phyloP scores from a whole-genome alignment of 2,797 vertebrate species.

The Paguma larvata region DNA sequence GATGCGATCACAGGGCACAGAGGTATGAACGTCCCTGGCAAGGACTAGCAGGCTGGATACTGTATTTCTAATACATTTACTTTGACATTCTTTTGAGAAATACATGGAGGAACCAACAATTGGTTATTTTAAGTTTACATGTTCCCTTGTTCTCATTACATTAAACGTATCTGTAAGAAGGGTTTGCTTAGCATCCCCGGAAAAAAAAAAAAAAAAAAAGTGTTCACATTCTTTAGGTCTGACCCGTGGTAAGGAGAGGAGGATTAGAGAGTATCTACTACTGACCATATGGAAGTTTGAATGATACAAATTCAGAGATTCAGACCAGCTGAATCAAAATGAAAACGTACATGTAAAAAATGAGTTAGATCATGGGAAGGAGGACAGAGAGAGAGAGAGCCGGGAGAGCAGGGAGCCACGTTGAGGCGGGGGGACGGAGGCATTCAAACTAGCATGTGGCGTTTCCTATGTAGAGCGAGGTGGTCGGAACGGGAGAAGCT shows the following conservation, averaged over 20 bases:
- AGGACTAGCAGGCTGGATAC: conserved; percentile 88
- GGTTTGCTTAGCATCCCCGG: conserved; percentile 91
- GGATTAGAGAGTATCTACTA: conserved; percentile 88
- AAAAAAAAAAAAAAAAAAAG: conserved; percentile 78
- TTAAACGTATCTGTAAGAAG: conserved; percentile 87
- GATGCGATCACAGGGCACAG: conserved; percentile 76
- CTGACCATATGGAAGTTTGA: conserved; percentile 89
- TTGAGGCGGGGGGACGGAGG: conserved; percentile 51
- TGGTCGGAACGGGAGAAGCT: conserved; percentile 99
- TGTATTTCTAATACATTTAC: conserved; percentile 87
- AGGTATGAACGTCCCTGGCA: conserved; percentile 87
- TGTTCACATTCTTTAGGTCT: conserved; percentile 98
- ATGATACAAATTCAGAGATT: conserved; percentile 90
- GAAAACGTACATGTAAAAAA: conserved; percentile 88
- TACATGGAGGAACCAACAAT: conserved; percentile 86
- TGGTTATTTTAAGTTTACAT: conserved; percentile 85
- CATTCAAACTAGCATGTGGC: conserved; percentile 96
- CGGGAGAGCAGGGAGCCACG: conserved; percentile 41
- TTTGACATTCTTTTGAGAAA: conserved; percentile 86
- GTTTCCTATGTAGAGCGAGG: conserved; percentile 98
- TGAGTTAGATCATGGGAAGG: conserved; percentile 75
- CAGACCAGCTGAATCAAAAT: conserved; percentile 96
- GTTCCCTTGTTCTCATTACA: conserved; percentile 88
- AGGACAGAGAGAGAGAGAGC: conserved; percentile 60
- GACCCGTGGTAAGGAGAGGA: conserved; percentile 91